Percentiles rank a stretch among this genome's conserved stretches.
phyloP scores from a whole-genome alignment of 2,888 invertebrate genomes.

The Dexiosoma caninum region DNA sequence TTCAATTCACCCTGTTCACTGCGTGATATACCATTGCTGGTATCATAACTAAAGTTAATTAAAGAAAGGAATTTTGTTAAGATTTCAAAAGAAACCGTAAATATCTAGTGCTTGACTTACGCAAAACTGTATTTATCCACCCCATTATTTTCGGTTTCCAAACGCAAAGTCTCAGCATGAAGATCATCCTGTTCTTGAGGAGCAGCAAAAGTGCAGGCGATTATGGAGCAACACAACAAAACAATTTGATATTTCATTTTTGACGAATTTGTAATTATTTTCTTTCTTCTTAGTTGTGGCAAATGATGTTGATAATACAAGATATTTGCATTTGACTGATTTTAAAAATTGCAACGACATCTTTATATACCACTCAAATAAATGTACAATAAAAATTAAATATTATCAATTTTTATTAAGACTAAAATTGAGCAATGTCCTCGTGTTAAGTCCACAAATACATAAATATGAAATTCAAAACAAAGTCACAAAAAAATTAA shows the following conservation, averaged over 20 bases:
- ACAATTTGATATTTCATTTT: constrained; percentile 69
- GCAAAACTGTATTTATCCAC: constrained; percentile 81
- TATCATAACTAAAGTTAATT: constrained; percentile 74
- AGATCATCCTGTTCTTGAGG: constrained; percentile 65
- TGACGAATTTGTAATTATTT: too few species aligned
- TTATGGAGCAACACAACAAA: constrained; percentile 57
- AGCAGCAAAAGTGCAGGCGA: constrained; percentile 62
- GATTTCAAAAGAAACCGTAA: not conserved
- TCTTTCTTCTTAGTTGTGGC: not conserved
- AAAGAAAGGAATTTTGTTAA: not conserved
- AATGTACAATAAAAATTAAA: constrained; percentile 15
- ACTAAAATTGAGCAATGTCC: constrained; percentile 49
- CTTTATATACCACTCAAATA: constrained; percentile 57
- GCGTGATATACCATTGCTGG: constrained; percentile 78
- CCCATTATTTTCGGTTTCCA: constrained; percentile 80
- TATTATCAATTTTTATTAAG: constrained; percentile 21
- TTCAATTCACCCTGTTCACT: constrained; percentile 77
- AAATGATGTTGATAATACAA: constrained; percentile 40
- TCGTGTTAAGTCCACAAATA: constrained; percentile 20
- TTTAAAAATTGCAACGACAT: constrained; percentile 28
- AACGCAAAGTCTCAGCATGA: constrained; percentile 69
- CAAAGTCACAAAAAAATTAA: constrained; percentile 8
- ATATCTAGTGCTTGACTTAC: constrained; percentile 74
- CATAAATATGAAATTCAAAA: constrained; percentile 16
- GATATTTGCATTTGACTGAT: constrained; percentile 56